Percentiles rank a stretch among this genome's conserved stretches.
Evolutionary conservation across 2,113 vertebrate species (phyloP).

Genomic region (Polypterus senegalus): DNA sequence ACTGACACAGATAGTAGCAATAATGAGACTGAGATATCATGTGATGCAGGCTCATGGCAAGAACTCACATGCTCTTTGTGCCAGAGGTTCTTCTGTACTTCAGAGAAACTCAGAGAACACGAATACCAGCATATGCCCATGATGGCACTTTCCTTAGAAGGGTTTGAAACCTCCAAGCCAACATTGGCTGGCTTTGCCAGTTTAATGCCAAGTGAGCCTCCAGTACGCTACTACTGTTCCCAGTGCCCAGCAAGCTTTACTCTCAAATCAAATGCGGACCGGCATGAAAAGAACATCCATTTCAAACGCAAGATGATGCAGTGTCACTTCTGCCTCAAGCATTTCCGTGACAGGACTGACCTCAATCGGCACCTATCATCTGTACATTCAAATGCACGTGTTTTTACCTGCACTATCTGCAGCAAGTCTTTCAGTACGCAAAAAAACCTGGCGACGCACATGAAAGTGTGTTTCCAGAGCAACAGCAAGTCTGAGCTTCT

Average conservation of each 20-base stretch:
- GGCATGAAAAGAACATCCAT: conserved; percentile 59
- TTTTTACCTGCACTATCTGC: conserved; percentile 43
- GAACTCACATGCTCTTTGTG: conserved; percentile 59
- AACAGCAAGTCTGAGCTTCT: conserved; percentile 28
- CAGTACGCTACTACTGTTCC: conserved; percentile 57
- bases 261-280: conserved; percentile 63
- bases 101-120: conserved; percentile 54
- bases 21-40: conserved; percentile 32
- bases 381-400: conserved; percentile 43
- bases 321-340: conserved; percentile 48
- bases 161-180: conserved; percentile 20
- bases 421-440: conserved; percentile 53
- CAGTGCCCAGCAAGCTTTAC: conserved; percentile 61
- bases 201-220: conserved; percentile 3
- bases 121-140: conserved; percentile 46
- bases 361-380: conserved; percentile 50
- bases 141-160: conserved; percentile 42
- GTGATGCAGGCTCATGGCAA: conserved; percentile 27
- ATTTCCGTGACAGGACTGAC: conserved; percentile 58
- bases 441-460: conserved; percentile 59
- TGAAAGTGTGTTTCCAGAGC: conserved; percentile 47
- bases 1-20: conserved; percentile 31
- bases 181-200: conserved; percentile 5
- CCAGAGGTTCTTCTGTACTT: conserved; percentile 51
- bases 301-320: conserved; percentile 61